phyloP scores from a whole-genome alignment of 1,140 invertebrate species.

The Musca domestica region DNA sequence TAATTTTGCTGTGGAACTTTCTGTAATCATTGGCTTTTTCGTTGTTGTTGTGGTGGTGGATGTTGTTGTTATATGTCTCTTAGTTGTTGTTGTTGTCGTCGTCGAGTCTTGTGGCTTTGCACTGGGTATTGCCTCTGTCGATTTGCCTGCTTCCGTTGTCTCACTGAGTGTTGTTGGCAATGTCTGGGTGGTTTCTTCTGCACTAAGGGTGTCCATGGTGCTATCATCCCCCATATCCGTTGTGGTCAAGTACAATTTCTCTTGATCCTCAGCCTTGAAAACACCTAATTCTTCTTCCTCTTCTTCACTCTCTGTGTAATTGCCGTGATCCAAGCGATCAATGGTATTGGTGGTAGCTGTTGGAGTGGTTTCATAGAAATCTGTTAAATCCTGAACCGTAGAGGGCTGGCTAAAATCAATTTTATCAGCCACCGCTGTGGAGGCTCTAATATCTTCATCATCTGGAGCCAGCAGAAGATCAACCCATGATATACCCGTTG shows the following conservation, averaged over 20 bases:
- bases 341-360: conserved; percentile 25
- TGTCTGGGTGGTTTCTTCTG: background rate
- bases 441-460: conserved; percentile 33
- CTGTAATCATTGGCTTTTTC: background rate
- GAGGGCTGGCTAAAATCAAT: conserved; percentile 12
- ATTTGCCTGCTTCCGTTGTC: background rate
- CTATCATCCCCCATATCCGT: background rate
- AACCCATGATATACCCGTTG: conserved; percentile 37
- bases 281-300: conserved; percentile 12
- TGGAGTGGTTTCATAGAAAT: background rate
- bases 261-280: background rate
- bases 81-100: conserved; percentile 28
- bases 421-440: conserved; percentile 25
- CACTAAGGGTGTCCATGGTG: background rate
- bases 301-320: conserved; percentile 36
- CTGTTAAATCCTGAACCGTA: background rate
- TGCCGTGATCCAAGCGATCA: conserved; percentile 39
- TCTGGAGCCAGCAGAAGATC: conserved; percentile 45
- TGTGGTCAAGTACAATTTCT: background rate
- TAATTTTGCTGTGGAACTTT: background rate
- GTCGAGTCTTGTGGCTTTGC: conserved; percentile 19
- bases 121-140: background rate
- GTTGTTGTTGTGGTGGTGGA: background rate
- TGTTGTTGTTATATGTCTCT: conserved; percentile 8
- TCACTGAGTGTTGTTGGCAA: background rate